These are phyloP conservation scores for Ormyrus rosae DNA, from an alignment of 2,888 invertebrate species.

Conservation along the genomic window DNA sequence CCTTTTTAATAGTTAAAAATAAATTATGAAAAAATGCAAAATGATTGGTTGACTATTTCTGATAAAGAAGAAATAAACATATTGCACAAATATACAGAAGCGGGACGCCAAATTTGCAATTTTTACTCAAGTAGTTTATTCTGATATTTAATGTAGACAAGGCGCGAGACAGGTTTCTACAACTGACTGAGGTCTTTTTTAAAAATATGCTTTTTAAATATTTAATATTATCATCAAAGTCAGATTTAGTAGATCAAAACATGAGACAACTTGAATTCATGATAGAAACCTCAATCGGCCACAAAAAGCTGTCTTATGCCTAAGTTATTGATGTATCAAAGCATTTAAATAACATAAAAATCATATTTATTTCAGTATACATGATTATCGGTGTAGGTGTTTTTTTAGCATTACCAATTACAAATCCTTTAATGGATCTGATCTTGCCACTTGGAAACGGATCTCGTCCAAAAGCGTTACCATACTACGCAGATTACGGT, in stretches of 20 bases:
- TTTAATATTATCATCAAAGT: too few relatives aligned
- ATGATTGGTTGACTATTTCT: conserved; percentile 8
- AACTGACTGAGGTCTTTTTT: too few relatives aligned
- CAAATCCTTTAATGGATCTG: conserved; percentile 5
- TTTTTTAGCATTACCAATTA: conserved; percentile 16
- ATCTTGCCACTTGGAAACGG: conserved; percentile 25
- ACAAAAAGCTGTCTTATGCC: too few relatives aligned
- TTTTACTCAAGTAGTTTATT: conserved; percentile 13
- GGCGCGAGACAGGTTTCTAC: too few relatives aligned
- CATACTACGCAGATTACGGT: conserved; percentile 39
- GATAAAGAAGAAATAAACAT: conserved; percentile 20
- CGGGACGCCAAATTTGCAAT: background rate
- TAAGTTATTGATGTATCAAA: too few relatives aligned
- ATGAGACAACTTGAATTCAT: too few relatives aligned
- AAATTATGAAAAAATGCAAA: background rate
- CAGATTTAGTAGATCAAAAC: too few relatives aligned
- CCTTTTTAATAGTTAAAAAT: conserved; percentile 5
- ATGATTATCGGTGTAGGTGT: background rate
- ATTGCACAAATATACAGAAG: conserved; percentile 4
- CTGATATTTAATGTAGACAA: too few relatives aligned
- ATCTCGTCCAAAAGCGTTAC: conserved; percentile 24
- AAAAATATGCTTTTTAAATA: too few relatives aligned
- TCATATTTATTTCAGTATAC: background rate
- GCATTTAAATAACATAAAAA: too few relatives aligned
- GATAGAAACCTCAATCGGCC: too few relatives aligned